phyloP scores from a whole-genome alignment of 2,888 invertebrate genomes.

The Gnatocerus cornutus region DNA sequence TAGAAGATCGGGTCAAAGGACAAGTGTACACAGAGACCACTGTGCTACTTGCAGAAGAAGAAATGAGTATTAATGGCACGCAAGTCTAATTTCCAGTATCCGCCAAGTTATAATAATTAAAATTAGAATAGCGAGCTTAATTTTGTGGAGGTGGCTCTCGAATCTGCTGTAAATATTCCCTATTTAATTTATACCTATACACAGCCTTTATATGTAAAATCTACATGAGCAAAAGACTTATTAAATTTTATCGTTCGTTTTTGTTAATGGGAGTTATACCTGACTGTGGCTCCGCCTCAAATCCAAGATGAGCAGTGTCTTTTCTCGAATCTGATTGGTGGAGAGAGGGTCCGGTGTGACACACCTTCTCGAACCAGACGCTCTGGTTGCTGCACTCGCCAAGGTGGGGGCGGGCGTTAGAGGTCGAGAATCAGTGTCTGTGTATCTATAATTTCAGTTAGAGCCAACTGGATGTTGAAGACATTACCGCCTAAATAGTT shows the following conservation, averaged over 20 bases:
- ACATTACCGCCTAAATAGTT: conserved; percentile 78
- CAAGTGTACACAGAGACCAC: conserved; percentile 54
- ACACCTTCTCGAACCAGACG: conserved; percentile 79
- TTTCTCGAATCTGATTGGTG: conserved; percentile 70
- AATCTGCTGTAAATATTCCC: conserved; percentile 6
- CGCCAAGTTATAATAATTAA: not conserved
- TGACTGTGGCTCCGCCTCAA: conserved; percentile 80
- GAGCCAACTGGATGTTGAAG: not conserved
- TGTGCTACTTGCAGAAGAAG: conserved; percentile 51
- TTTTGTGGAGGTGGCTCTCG: not conserved
- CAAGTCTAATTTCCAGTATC: conserved; percentile 7
- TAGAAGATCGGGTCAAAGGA: conserved; percentile 69
- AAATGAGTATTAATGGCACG: conserved; percentile 32
- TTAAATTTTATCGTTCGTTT: not conserved
- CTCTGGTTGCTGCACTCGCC: conserved; percentile 81
- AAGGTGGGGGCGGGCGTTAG: conserved; percentile 86
- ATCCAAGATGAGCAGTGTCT: conserved; percentile 83
- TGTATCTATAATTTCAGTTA: conserved; percentile 74
- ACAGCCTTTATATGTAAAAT: not conserved
- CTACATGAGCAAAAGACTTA: not conserved
- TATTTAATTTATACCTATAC: conserved; percentile 11
- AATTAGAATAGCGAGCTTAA: not conserved
- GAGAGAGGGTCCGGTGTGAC: conserved; percentile 82
- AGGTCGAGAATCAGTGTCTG: conserved; percentile 89
- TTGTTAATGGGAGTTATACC: conserved; percentile 64